Conservation (phyloP, 2,797 vertebrate genomes). For the Gobionotothen gibberifrons region DNA sequence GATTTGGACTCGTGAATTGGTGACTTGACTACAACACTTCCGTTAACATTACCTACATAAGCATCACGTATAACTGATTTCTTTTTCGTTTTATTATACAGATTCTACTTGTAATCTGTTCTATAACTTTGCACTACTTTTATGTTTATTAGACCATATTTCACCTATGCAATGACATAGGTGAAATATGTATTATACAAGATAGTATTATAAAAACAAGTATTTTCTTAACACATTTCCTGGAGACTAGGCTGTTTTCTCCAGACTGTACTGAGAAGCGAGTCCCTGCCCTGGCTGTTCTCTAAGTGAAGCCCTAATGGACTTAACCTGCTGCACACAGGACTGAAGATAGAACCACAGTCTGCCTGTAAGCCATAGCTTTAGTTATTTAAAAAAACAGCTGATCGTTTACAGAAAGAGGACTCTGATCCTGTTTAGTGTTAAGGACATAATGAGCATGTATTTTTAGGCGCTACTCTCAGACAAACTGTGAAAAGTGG, state of each 20-base stretch:
- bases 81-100: too few species aligned
- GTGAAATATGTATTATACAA: too few species aligned
- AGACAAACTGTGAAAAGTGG: slow-evolving; percentile 58
- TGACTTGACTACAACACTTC: too few species aligned
- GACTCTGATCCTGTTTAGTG: slow-evolving; percentile 82
- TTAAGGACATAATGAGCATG: slow-evolving; percentile 75
- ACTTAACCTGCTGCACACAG: slow-evolving; percentile 57
- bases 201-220: not conserved
- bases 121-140: too few species aligned
- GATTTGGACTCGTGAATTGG: too few species aligned
- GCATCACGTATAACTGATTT: too few species aligned
- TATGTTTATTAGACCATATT: too few species aligned
- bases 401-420: slow-evolving; percentile 66
- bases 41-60: too few species aligned
- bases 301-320: slow-evolving; percentile 58
- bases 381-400: slow-evolving; percentile 76
- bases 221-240: not conserved
- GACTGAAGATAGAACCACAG: slow-evolving; percentile 33
- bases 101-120: too few species aligned
- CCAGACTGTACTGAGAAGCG: not conserved
- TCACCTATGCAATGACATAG: too few species aligned
- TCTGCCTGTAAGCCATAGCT: slow-evolving; percentile 67
- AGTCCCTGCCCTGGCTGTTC: slow-evolving; percentile 11
- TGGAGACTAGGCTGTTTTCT: slow-evolving; percentile 10
- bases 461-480: slow-evolving; percentile 77